These are phyloP conservation scores for Linnaemya tessellans DNA, from an alignment of 2,888 invertebrate genomes.

Conservation along the genomic window DNA sequence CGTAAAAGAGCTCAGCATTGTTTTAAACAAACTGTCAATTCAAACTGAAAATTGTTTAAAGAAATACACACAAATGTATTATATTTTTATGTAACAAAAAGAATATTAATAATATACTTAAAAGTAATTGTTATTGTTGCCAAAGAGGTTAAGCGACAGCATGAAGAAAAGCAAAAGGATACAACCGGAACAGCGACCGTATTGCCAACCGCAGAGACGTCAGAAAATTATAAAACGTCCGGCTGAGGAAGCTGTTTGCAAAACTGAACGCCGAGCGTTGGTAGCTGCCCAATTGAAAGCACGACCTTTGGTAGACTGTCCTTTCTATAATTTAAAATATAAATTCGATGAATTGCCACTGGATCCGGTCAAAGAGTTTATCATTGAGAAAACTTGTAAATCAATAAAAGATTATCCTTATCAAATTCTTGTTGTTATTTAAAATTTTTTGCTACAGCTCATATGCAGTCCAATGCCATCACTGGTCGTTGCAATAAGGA, in stretches of 20 bases:
- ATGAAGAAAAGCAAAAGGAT: constrained; percentile 72
- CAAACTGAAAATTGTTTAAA: constrained; percentile 48
- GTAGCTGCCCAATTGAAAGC: constrained; percentile 74
- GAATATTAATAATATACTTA: neutral
- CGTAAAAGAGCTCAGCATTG: constrained; percentile 36
- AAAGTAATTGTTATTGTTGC: constrained; percentile 11
- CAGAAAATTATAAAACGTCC: constrained; percentile 69
- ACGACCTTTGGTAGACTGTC: constrained; percentile 79
- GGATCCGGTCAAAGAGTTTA: constrained; percentile 80
- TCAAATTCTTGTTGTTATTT: constrained; percentile 14
- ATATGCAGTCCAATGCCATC: constrained; percentile 79
- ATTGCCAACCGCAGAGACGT: constrained; percentile 74
- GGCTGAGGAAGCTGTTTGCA: constrained; percentile 52
- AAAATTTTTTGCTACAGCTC: constrained; percentile 75
- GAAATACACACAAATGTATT: constrained; percentile 4
- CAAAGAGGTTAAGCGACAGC: neutral
- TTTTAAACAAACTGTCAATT: constrained; percentile 48
- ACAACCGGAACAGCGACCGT: constrained; percentile 78
- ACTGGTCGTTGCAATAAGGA: constrained; percentile 80
- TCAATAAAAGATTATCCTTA: constrained; percentile 17
- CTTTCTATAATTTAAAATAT: constrained; percentile 81
- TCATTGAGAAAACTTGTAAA: constrained; percentile 80
- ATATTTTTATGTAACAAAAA: constrained; percentile 11
- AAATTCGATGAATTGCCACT: constrained; percentile 81
- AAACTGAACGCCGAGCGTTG: constrained; percentile 43